Base-by-base conservation (phyloP, 2,888 invertebrate genomes). In the Pandemis heparana region DNA sequence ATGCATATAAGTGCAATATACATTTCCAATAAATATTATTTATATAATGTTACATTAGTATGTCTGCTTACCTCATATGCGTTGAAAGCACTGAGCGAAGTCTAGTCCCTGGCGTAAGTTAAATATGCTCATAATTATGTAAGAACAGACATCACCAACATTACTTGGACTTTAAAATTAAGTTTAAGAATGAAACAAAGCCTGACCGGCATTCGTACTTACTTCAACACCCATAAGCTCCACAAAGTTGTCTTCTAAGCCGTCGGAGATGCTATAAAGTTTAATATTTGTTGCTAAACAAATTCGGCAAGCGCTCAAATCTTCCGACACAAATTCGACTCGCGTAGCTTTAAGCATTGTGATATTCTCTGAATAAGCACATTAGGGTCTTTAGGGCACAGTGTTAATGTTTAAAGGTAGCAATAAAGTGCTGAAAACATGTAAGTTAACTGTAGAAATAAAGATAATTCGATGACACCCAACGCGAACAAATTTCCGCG, bases 221-320 rank as follows among this genome's bases (percentile, higher is more conserved):
- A 74, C 73, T n/a, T 69, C 59, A 16, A 65, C 69, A 1, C 48
- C 73, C 69, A 69, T 60, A 9, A 74, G 48, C n/a, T 69, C 64
- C 51, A 53, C 51, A 51, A 69, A 69, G 12, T 51, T 32, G 10
- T 60, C 69, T 38, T 74, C 73, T 5, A 74, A 16, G 0, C 69
- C 63, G 32, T 74, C 69, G 5, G 64, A 8, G 8, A 74, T 74
- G 41, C 60, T 64, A 43, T 64, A 69, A n/a, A 74, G 16, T 14
- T 41, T 48, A 4, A 60, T 69, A 43, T 51, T 51, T 5, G 73
- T 69, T 1, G 48, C 64, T n/a, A 74, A 53, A 18, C 73, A 74
- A 0, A 59, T 59, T 6, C 73, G 46, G 14, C 73, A 74, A 0
- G 51, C 69, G 8, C 32, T 64, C 60, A 74, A 16, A 10, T 74